These are phyloP conservation scores for Odontamblyopus rebecca DNA, from an alignment of 2,797 vertebrate genomes.

Conservation along the genomic window DNA sequence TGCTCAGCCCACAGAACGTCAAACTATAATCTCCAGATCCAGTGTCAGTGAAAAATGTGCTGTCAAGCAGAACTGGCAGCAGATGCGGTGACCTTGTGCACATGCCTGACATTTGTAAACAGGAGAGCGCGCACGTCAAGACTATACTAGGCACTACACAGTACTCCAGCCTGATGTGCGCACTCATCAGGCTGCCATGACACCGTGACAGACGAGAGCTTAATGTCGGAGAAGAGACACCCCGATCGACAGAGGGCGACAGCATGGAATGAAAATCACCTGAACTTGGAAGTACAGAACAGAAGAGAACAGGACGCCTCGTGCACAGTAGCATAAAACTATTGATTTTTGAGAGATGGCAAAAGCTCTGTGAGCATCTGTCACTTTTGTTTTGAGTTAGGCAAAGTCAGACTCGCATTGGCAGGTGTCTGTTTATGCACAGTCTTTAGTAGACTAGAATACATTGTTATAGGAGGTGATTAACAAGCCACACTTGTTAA, in stretches of 20 bases:
- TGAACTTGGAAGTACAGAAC: neutral
- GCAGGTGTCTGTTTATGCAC: neutral
- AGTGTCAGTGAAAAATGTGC: slow-evolving; percentile 32
- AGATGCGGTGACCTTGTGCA: slow-evolving; percentile 20
- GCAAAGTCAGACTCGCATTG: neutral
- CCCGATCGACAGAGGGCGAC: slow-evolving; percentile 7
- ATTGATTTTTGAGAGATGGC: neutral
- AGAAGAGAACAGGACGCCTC: neutral
- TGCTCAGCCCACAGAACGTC: neutral
- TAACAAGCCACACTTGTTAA: neutral
- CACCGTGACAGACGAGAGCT: slow-evolving; percentile 12
- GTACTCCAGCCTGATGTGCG: slow-evolving; percentile 13
- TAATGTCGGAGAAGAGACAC: slow-evolving; percentile 14
- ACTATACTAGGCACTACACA: neutral
- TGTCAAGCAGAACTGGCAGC: slow-evolving; percentile 18
- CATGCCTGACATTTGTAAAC: slow-evolving; percentile 35
- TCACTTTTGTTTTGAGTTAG: neutral
- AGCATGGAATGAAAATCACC: slow-evolving; percentile 16
- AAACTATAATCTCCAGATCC: slow-evolving; percentile 11
- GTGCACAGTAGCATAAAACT: neutral
- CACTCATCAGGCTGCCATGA: slow-evolving; percentile 23
- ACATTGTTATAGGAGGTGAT: neutral
- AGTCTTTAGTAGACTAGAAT: neutral
- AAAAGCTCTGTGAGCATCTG: neutral
- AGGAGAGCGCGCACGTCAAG: slow-evolving; percentile 5